phyloP scores from a whole-genome alignment of 2,797 vertebrate species.

The Gila robusta region DNA sequence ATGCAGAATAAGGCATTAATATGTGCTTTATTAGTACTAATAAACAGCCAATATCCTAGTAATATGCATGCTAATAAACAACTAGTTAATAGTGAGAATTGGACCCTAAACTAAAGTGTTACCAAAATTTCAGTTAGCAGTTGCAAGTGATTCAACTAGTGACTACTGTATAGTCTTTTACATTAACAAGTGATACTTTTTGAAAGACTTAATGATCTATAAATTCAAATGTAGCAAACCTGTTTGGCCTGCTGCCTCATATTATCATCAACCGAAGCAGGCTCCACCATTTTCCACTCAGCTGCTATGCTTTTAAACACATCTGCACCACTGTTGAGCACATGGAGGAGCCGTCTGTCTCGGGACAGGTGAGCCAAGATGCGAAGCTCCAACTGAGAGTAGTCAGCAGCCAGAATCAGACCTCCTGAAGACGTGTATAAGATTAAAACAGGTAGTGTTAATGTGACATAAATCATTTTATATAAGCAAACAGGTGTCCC shows the following conservation, averaged over 20 bases:
- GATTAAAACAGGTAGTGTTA: not conserved
- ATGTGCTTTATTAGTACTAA: no score
- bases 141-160: not conserved
- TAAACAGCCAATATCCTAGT: no score
- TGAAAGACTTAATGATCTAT: not conserved
- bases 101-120: no score
- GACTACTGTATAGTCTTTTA: not conserved
- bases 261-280: slow-evolving; percentile 81
- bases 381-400: slow-evolving; percentile 94
- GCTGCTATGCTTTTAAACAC: slow-evolving; percentile 95
- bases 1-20: no score
- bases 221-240: slow-evolving; percentile 70
- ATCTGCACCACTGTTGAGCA: slow-evolving; percentile 88
- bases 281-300: slow-evolving; percentile 92
- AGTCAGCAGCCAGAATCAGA: slow-evolving; percentile 93
- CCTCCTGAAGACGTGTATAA: slow-evolving; percentile 79
- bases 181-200: not conserved
- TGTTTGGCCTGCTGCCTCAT: slow-evolving; percentile 96
- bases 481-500: not conserved
- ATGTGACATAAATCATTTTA: not conserved
- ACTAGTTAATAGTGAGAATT: no score
- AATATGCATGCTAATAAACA: no score
- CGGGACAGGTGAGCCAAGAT: slow-evolving; percentile 93
- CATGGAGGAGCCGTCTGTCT: slow-evolving; percentile 87
- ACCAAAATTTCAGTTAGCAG: not conserved